Conservation (phyloP, 2,888 invertebrate species). For the Vandiemenella viatica region DNA sequence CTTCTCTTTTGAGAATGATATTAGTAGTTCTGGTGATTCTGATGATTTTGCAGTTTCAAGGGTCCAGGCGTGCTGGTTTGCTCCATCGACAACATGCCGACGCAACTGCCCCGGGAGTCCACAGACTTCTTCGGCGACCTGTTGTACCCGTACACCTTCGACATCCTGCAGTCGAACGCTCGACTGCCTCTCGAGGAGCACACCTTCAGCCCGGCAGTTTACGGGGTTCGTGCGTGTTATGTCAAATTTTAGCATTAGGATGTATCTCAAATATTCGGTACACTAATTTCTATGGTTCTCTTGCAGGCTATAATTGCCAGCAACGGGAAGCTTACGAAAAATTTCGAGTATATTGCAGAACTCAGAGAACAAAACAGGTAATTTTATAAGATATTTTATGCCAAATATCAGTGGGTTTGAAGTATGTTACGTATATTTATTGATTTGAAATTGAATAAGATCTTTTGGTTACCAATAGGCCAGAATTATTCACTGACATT, state of each 20-base stretch:
- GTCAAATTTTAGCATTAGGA: slow-evolving; percentile 18
- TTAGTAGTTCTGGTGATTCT: too few species aligned
- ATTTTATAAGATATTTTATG: slow-evolving; percentile 21
- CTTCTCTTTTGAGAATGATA: too few species aligned
- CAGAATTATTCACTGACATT: too few species aligned
- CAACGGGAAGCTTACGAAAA: slow-evolving; percentile 81
- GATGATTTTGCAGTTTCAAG: slow-evolving; percentile 36
- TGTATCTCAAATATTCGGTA: too few species aligned
- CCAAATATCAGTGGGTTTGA: too few species aligned
- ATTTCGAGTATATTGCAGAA: slow-evolving; percentile 89
- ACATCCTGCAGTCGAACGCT: slow-evolving; percentile 78
- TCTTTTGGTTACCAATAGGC: too few species aligned
- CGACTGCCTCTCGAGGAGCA: slow-evolving; percentile 62
- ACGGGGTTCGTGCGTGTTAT: slow-evolving; percentile 42
- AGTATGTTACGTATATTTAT: too few species aligned
- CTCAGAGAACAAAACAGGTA: slow-evolving; percentile 53
- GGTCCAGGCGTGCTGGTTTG: slow-evolving; percentile 97
- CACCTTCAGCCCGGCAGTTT: slow-evolving; percentile 52
- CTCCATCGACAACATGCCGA: slow-evolving; percentile 99
- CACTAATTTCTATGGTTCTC: too few species aligned
- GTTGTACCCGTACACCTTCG: slow-evolving; percentile 71
- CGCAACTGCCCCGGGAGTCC: slow-evolving; percentile 90
- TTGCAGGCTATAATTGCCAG: slow-evolving; percentile 89
- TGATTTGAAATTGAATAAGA: too few species aligned
- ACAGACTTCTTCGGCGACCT: slow-evolving; percentile 96